Evolutionary conservation across 1,140 invertebrate genomes (phyloP), one percentile per base, ranked within the genome.

Genomic region (Pararge aegeria): DNA sequence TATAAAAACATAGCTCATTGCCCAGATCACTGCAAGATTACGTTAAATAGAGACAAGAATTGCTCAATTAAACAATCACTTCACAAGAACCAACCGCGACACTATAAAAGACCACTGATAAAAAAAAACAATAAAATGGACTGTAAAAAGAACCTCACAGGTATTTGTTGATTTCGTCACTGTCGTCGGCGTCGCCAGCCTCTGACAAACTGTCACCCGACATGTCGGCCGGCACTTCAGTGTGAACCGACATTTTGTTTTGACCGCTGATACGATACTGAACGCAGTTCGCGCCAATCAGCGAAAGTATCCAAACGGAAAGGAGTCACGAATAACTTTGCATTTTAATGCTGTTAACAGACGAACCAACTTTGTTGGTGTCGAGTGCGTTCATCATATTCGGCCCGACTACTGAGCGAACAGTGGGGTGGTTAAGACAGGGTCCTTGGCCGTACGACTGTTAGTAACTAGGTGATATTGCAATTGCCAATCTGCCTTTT

Each of bases 251-350:
- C 63, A 66, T 66, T 55, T 50, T 55, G 63, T 52, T 42, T 12
- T 51, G 58, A 34, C 49, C 57, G 54, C 20, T 40, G 53, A 68
- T 68, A 55, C 61, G 57, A 60, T 61, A 68, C 65, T 64, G 61
- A 54, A 37, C 48, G 53, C 49, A 38, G 49, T 44, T 24, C 38
- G 46, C 18, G 62, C 30, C 54, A 44, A 57, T 61, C 37, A 46
- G 69, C 69, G 69, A 71, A 71, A 71, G 69, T 71, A 44, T 44
- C 50, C 27, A 44, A 37, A 40, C 48, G 53, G 51, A 24, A 53
- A 64, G 55, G 29, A 55, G 54, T 61, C 55, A 21, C 4, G 56
- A 51, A 56, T 55, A 60, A 61, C 50, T 57, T 53, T 64, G 44
- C 53, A 56, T 61, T 60, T 60, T 21, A 44, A 49, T 38, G 27